Evolutionary conservation across 2,797 vertebrate species (phyloP), one percentile per base, ranked within the genome.

Genomic region (Clarias platycephalus): DNA sequence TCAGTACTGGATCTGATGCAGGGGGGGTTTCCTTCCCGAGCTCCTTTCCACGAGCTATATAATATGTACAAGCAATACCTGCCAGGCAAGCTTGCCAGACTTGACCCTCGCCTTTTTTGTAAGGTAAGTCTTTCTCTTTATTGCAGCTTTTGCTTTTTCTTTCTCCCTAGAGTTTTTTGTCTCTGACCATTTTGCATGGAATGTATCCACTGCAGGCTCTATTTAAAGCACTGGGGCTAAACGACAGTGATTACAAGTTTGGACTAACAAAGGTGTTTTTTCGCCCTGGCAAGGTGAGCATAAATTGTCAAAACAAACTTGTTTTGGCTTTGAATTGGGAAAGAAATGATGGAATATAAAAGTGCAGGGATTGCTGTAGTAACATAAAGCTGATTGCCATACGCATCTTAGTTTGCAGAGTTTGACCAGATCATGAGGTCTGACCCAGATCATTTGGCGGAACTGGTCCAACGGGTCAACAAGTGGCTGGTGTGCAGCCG

Each of bases 371-470:
- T 63, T 74, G 24, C 4, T 5, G 64, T 44, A 18, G 67, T 83
- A 82, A 37, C 37, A 34, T 64, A 76, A 67, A 83, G 75, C 24
- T 58, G 31, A 76, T 28, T 44, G 7, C 12, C 18, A 12, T 79
- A 18, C 80, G 8, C 12, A 57, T 86, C 10, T 90, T 91, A 99
- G 98, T 99, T 99, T 95, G 96, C 97, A 82, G 98, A 99, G 91
- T 99, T 99, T 85, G 98, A 99, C 94, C 98, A 99, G 93, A 99
- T 99, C 90, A 99, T 99, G 98, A 99, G 97, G 93, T 99, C 98
- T 9, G 98, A 99, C 89, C 98, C 98, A 0, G 98, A 98, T 81
- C 97, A 99, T 90, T 95, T 99, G 7, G 97, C 97, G n/a, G 96
- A 97, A 90, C 93, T 99, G 88, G 94, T 99, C 87, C 95, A 96